These are phyloP conservation scores for Parotocinclus haroldoi DNA, from an alignment of 2,797 vertebrate species.

Conservation along the genomic window DNA sequence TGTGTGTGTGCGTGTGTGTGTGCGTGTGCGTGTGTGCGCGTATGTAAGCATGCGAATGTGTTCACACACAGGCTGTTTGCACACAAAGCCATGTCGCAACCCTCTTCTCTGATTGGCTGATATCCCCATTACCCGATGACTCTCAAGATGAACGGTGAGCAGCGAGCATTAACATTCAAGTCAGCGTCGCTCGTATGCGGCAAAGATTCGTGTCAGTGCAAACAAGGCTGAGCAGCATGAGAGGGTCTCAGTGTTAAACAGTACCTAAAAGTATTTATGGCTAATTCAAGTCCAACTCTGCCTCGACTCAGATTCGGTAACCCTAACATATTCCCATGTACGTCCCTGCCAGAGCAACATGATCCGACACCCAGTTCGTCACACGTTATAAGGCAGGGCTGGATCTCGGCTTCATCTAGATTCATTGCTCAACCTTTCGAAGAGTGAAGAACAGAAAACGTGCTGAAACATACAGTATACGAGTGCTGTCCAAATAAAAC, in stretches of 20 bases:
- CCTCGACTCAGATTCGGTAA: neutral
- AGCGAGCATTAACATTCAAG: constrained; percentile 11
- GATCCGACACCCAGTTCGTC: no score
- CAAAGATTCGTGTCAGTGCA: neutral
- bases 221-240: neutral
- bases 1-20: constrained; percentile 20
- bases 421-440: no score
- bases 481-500: no score
- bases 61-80: constrained; percentile 54
- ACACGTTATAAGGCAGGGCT: no score
- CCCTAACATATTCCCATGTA: constrained; percentile 13
- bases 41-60: constrained; percentile 26
- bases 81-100: neutral
- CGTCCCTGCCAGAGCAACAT: no score
- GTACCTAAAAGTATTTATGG: constrained; percentile 7
- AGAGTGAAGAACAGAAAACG: no score
- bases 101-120: constrained; percentile 59
- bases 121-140: constrained; percentile 32
- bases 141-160: neutral
- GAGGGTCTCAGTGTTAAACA: neutral
- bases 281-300: neutral
- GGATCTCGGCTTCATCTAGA: no score
- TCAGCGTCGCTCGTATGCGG: neutral
- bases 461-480: no score
- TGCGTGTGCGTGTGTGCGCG: constrained; percentile 32